Base-by-base conservation (phyloP, 2,113 vertebrate genomes). In the Manacus vitellinus region DNA sequence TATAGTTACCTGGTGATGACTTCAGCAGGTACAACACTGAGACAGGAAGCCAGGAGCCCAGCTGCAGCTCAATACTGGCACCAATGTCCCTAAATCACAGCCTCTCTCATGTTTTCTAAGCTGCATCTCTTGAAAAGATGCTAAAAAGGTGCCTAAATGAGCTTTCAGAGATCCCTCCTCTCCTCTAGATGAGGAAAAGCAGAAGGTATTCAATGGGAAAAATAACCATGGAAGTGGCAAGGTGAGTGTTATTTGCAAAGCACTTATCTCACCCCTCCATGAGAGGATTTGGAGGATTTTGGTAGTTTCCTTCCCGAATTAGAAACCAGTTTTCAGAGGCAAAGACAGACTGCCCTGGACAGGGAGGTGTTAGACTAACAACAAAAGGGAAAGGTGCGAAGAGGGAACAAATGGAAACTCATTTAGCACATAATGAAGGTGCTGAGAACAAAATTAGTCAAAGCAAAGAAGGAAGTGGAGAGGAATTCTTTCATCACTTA, bases 351-450 rank as follows among this genome's bases (percentile, higher is more conserved):
- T 67, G 80, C 43, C 65, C 71, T 76, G 41, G 86, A 66, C 84
- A 91, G 74, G n/a, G 66, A 96, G 71, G 96, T 94, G 95, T 96
- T 95, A 96, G 80, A 93, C 84, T 79, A 89, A 93, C 92, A 95
- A 96, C 95, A 97, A 97, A 96, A 96, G 96, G 94, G 94, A 96
- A 95, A 94, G 93, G 94, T 91, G 96, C 93, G 95, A 96, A 96
- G 87, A 96, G 44, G 66, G 93, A 91, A 96, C 96, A 97, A 97
- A 97, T 82, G 96, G 94, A 96, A 95, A 93, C 89, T 96, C 89
- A 49, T 93, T 96, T 96, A 96, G 67, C 93, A 91, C 89, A 8
- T 85, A 96, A 95, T 56, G 74, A 89, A 94, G 81, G 89, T 82
- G 91, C 74, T 88, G 81, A 70, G 89, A 96, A 79, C 37, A 89